Base-by-base conservation (phyloP, 2,888 invertebrate species). In the Nomada ferruginata region DNA sequence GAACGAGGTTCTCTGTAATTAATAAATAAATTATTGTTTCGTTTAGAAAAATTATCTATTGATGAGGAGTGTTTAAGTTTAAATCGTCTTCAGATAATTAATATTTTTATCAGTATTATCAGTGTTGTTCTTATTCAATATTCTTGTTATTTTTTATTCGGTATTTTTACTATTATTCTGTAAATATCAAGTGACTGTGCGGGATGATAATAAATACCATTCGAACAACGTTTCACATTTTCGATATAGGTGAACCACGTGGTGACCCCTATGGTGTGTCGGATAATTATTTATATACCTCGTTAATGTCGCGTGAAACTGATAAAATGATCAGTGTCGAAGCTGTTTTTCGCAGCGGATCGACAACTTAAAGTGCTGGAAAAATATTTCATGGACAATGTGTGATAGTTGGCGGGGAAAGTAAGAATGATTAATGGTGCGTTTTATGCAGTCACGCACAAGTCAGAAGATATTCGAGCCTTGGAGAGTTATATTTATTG, bases 201-300 rank as follows among this genome's bases (percentile, higher is more conserved):
- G 4, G 29, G 29, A 5, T 29, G 29, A 29, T 5, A 7, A 7
- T 29, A 29, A 29, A 29, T 29, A 29, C 7, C 29, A 29, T 36
- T 36, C 36, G 36, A 7, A 7, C 36, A 36, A 0, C 36, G 36
- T 36, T 53, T 53, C n/a, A 53, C 20, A 50, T 53, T 53, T 13
- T 53, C 53, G 18, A 50, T 50, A 50, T 50, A 50, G 36, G 36
- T 36, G 36, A 18, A 1, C 15, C 52, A 20, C 42, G 65, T 20
- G 66, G 57, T 36, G 36, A 57, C 10, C 11, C 23, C 18, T 55
- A 7, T 7, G 18, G 11, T 4, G 13, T 20, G 76, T 72, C n/a
- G 64, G 72, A 55, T 50, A 60, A 26, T 26, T 36, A 61, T 36
- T 63, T 55, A 50, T 55, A n/a, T 57, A 42, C 55, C 64, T 36